phyloP scores from a whole-genome alignment of 2,888 invertebrate species.

The Thereva unica region DNA sequence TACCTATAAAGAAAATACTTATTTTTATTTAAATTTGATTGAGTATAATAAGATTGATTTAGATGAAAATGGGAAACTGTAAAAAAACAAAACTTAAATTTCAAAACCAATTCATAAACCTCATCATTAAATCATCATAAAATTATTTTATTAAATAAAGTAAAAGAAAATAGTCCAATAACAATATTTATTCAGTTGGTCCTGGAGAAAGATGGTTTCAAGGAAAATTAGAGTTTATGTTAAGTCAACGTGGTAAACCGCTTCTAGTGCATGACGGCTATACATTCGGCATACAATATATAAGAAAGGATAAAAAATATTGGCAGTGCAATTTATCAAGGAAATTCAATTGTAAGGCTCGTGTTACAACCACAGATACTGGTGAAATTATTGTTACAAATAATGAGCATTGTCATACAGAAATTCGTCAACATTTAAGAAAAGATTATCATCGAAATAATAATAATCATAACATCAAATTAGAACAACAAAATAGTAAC shows the following conservation, averaged over 20 bases:
- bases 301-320: constrained; percentile 59
- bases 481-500: constrained; percentile 43
- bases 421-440: constrained; percentile 58
- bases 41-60: no score
- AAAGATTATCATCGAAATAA: constrained; percentile 58
- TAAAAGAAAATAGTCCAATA: not conserved
- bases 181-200: constrained; percentile 50
- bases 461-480: constrained; percentile 47
- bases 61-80: no score
- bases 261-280: constrained; percentile 58
- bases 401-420: constrained; percentile 60
- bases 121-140: constrained; percentile 5
- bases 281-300: constrained; percentile 59
- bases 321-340: constrained; percentile 59
- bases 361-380: constrained; percentile 57
- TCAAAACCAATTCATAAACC: not conserved
- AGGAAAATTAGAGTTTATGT: constrained; percentile 59
- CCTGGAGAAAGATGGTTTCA: constrained; percentile 59
- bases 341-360: constrained; percentile 59
- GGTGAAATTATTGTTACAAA: constrained; percentile 57
- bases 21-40: no score
- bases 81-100: no score
- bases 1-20: no score
- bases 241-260: constrained; percentile 58
- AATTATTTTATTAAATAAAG: constrained; percentile 12